Evolutionary conservation across 2,113 vertebrate genomes (phyloP), one percentile per base, ranked within the genome.

Genomic region (Chloropsis hardwickii): DNA sequence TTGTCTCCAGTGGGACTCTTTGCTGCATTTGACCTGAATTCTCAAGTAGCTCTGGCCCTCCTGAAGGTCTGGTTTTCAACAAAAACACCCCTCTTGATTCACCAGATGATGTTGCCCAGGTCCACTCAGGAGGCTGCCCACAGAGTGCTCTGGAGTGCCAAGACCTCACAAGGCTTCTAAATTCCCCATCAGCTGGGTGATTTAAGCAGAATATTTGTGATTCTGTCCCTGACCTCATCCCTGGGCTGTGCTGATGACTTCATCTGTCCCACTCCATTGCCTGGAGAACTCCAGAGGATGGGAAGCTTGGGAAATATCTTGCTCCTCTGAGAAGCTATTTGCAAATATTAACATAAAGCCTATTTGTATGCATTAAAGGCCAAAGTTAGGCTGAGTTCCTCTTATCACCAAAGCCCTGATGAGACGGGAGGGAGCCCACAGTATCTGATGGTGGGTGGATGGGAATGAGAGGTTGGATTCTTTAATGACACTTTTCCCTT

Each of bases 11-110:
- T 39, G 87, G 79, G n/a, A 42, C n/a, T 86, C 33, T 47, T 88
- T 81, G 16, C 42, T 92, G 51, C 33, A 44, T 91, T 95, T 95
- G 90, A 91, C 84, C 78, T 79, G 93, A 94, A 90, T 93, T 95
- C 69, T 71, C 56, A 90, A 81, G 51, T 31, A 92, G 61, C 44
- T 89, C 53, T 45, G 77, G 44, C 37, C 44, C 44, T 95, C 40
- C 35, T 33, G 31, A 73, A 89, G 53, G 16, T 56, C 78, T 87
- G 35, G 5, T 74, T 92, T 84, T 66, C 56, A 60, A 42, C 47
- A 66, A 54, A 88, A 87, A 5, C 9, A 28, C 6, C 9, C 14
- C 25, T 62, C 50, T 66, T 5, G 6, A 54, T 67, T 90, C 48
- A 67, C 23, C 2, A 1, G 62, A 28, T 73, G 45, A 16, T 3